Conservation (phyloP, 2,797 vertebrate species). For the Zenarchopterus dispar region DNA sequence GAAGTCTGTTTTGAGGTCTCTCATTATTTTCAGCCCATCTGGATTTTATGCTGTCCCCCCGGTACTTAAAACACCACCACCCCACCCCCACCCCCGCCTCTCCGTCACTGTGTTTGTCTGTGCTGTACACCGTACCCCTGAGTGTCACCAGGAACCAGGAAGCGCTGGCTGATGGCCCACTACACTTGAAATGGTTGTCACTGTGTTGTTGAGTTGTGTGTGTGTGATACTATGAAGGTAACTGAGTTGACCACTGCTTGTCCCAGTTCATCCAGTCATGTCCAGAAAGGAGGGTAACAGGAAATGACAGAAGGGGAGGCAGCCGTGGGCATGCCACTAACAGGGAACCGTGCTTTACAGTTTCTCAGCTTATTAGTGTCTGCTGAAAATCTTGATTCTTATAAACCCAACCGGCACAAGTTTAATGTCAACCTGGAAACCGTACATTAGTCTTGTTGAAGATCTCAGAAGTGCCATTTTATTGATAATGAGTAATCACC, state of each 20-base stretch:
- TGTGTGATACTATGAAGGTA: slow-evolving; percentile 51
- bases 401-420: too few species aligned
- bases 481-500: too few species aligned
- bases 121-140: slow-evolving; percentile 14
- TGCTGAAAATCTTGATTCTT: too few species aligned
- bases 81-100: slow-evolving; percentile 57
- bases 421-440: too few species aligned
- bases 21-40: slow-evolving; percentile 76
- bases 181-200: slow-evolving; percentile 50
- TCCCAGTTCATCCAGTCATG: slow-evolving; percentile 26
- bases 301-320: slow-evolving; percentile 18
- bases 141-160: slow-evolving; percentile 28
- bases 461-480: too few species aligned
- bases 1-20: slow-evolving; percentile 64
- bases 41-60: slow-evolving; percentile 64
- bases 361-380: neutral
- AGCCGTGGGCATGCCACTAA: neutral
- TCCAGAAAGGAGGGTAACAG: slow-evolving; percentile 4
- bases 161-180: slow-evolving; percentile 34
- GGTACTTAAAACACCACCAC: slow-evolving; percentile 62
- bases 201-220: slow-evolving; percentile 43
- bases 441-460: too few species aligned
- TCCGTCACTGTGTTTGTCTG: slow-evolving; percentile 36
- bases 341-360: neutral
- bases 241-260: slow-evolving; percentile 32